Base-by-base conservation (phyloP, 2,888 invertebrate genomes). In the Ommatoiulus sabulosus region DNA sequence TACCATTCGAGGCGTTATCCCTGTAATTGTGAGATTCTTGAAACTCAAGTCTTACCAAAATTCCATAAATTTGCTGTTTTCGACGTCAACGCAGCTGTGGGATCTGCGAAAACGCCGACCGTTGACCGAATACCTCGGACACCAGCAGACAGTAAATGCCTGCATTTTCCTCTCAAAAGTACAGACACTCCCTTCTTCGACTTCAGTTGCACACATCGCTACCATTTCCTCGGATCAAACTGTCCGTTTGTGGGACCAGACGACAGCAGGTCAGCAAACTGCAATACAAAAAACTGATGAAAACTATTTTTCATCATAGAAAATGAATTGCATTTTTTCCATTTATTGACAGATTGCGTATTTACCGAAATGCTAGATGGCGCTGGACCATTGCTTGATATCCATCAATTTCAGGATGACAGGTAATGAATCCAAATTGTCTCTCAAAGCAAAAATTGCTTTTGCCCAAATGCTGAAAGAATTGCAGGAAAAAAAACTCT, bases 171-270 rank as follows among this genome's bases (percentile, higher is more conserved):
- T 15, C 44, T 85, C n/a, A 84, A 1, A 15, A 35, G 35, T 35
- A 35, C 35, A 35, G 35, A 35, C 35, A n/a, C 84, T n/a, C 20
- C 12, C 3, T 7, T 3, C 80, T 0, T 7, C 80, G 17, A 12
- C 20, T 1, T 12, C 84, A 12, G 20, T 3, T 43, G 17, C 17
- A 24, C 84, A 84, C 44, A 35, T 88, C 0, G 88, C 20, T 6
- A 44, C 84, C 6, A 8, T 84, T 17, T 88, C 88, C 15, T 44
- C 17, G 3, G 88, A 88, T 7, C 8, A 44, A 4, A 88, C 88
- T 8, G 35, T 84, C 17, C 12, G 84, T 7, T 12, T 88, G 24
- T 88, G 88, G 88, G 85, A 84, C 44, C 46, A 84, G n/a, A 44
- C 20, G 15, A 88, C 84, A 8, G 44, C 8, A 84, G 88, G 88